phyloP scores from a whole-genome alignment of 1,140 invertebrate species.

The Drosophila pectinifera region DNA sequence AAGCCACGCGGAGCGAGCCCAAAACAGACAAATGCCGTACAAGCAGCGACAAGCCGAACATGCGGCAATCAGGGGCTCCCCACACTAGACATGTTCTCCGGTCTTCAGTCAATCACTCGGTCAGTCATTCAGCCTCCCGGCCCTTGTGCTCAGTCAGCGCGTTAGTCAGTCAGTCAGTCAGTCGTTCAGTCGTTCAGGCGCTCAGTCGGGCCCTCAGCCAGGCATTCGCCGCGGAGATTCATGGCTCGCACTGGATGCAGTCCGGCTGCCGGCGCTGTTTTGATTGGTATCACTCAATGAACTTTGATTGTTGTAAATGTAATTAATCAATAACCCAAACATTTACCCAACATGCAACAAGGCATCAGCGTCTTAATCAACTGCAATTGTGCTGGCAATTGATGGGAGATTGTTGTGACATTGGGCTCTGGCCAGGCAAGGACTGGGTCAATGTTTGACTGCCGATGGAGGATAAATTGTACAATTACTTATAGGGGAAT shows the following conservation, averaged over 20 bases:
- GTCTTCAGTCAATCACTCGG: constrained; percentile 49
- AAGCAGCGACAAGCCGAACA: constrained; percentile 70
- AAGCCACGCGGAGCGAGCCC: constrained; percentile 66
- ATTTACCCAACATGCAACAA: constrained; percentile 64
- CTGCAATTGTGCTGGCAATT: constrained; percentile 49
- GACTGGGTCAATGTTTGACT: constrained; percentile 26
- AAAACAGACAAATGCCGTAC: constrained; percentile 80
- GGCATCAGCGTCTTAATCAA: constrained; percentile 66
- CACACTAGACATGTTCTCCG: constrained; percentile 74
- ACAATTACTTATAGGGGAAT: too few species aligned
- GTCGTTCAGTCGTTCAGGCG: constrained; percentile 25
- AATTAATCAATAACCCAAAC: constrained; percentile 82
- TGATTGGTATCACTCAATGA: constrained; percentile 81
- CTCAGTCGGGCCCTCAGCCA: constrained; percentile 11
- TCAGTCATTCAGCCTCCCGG: constrained; percentile 29
- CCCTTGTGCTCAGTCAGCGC: constrained; percentile 30
- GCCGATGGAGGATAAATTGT: constrained; percentile 6
- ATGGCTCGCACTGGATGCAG: constrained; percentile 54
- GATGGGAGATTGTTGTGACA: constrained; percentile 48
- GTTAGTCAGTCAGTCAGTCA: constrained; percentile 33
- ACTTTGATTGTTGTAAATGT: constrained; percentile 82
- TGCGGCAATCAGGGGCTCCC: constrained; percentile 59
- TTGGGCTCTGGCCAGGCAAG: constrained; percentile 13
- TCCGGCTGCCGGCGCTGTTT: constrained; percentile 56
- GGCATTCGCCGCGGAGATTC: constrained; percentile 59